A percentile compares a stretch with the other conserved stretches of the same genome.
phyloP scores from a whole-genome alignment of 2,888 invertebrate species.

The Eustalomyia histrio region DNA sequence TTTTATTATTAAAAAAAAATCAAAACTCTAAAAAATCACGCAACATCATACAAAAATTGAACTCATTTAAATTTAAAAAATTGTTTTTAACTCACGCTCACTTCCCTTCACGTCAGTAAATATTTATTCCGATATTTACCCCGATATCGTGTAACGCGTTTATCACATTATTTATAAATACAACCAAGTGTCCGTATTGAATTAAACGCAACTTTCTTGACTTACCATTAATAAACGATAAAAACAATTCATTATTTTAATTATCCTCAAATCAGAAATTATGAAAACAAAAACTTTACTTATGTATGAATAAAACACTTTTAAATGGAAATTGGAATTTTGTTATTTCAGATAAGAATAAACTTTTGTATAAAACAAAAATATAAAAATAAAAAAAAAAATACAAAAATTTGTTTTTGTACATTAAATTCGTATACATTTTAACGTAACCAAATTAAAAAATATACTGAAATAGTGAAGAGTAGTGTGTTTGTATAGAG shows the following conservation, averaged over 20 bases:
- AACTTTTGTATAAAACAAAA: background rate
- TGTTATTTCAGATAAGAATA: constrained; percentile 56
- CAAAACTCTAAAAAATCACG: too few species aligned
- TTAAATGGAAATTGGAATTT: constrained; percentile 43
- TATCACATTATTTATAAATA: too few species aligned
- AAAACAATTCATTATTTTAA: constrained; percentile 71
- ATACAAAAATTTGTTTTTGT: too few species aligned
- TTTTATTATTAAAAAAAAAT: too few species aligned
- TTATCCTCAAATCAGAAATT: constrained; percentile 54
- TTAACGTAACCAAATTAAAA: constrained; percentile 46
- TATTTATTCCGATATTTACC: too few species aligned
- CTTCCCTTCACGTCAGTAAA: too few species aligned
- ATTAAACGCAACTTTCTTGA: constrained; percentile 14
- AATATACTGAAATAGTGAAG: constrained; percentile 51
- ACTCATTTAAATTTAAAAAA: too few species aligned
- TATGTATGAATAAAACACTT: constrained; percentile 38
- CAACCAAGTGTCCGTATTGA: background rate
- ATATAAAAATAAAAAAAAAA: background rate
- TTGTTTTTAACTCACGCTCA: too few species aligned
- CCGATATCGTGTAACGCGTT: too few species aligned
- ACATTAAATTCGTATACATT: constrained; percentile 35
- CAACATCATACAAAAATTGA: too few species aligned
- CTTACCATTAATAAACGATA: constrained; percentile 72
- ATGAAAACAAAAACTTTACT: constrained; percentile 17
- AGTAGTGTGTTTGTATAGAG: constrained; percentile 3